phyloP scores from a whole-genome alignment of 2,113 vertebrate genomes.

The Phocoena phocoena region DNA sequence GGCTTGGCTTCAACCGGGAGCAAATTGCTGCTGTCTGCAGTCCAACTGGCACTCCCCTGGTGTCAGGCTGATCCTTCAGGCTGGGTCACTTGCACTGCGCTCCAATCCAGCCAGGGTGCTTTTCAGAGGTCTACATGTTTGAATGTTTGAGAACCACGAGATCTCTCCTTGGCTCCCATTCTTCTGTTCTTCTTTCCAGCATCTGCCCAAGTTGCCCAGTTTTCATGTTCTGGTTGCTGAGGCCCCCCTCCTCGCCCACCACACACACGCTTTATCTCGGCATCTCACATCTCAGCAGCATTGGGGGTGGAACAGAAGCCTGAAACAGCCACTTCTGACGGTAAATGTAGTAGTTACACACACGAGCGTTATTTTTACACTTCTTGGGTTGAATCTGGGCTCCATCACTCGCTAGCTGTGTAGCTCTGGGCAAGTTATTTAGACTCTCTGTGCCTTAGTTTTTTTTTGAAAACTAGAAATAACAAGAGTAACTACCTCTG shows the following conservation, averaged over 20 bases:
- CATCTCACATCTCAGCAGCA: background rate
- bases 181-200: background rate
- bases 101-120: background rate
- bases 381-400: background rate
- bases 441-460: background rate
- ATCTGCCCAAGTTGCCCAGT: background rate
- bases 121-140: background rate
- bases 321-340: background rate
- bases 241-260: background rate
- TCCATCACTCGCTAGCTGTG: background rate
- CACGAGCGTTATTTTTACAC: background rate
- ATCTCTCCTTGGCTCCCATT: background rate
- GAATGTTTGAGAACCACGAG: background rate
- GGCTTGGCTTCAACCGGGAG: constrained; percentile 56
- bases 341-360: background rate
- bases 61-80: constrained; percentile 39
- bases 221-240: background rate
- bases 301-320: background rate
- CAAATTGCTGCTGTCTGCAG: constrained; percentile 25
- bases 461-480: background rate
- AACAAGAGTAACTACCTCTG: background rate
- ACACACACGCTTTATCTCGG: background rate
- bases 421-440: background rate
- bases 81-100: background rate
- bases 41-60: constrained; percentile 35